Percentiles rank a stretch among this genome's conserved stretches.
phyloP scores from a whole-genome alignment of 1,140 invertebrate species.

The Pristionchus pacificus region DNA sequence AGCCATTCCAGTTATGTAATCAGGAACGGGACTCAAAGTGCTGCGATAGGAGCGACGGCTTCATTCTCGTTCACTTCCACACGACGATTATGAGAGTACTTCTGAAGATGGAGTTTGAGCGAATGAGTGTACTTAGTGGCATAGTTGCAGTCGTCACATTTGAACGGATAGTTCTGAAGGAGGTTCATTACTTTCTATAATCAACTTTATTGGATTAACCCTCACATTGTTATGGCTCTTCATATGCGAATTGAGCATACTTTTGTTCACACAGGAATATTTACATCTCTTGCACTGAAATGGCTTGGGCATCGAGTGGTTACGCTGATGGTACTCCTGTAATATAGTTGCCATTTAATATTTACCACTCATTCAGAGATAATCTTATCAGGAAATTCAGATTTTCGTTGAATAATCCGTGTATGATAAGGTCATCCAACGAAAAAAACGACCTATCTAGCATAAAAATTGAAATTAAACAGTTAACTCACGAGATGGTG shows the following conservation, averaged over 20 bases:
- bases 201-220: background rate
- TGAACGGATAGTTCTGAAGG: slow-evolving; percentile 77
- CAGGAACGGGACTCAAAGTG: too few relatives aligned
- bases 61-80: too few relatives aligned
- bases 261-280: slow-evolving; percentile 95
- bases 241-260: slow-evolving; percentile 96
- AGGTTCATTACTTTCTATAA: background rate
- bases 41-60: too few relatives aligned
- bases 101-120: slow-evolving; percentile 86
- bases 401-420: too few relatives aligned
- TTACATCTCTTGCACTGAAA: slow-evolving; percentile 87
- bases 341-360: too few relatives aligned
- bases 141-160: slow-evolving; percentile 89
- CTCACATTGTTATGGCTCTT: slow-evolving; percentile 85
- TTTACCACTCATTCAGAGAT: too few relatives aligned
- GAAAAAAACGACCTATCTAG: too few relatives aligned
- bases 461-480: too few relatives aligned
- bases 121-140: slow-evolving; percentile 97
- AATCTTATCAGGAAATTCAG: too few relatives aligned
- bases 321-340: slow-evolving; percentile 84
- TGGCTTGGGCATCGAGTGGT: slow-evolving; percentile 91
- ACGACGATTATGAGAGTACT: slow-evolving; percentile 84
- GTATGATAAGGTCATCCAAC: too few relatives aligned
- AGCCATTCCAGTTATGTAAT: too few relatives aligned
- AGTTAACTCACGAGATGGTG: slow-evolving; percentile 77